Evolutionary conservation across 2,797 vertebrate genomes (phyloP).

Genomic region (Lithobates sylvaticus): DNA sequence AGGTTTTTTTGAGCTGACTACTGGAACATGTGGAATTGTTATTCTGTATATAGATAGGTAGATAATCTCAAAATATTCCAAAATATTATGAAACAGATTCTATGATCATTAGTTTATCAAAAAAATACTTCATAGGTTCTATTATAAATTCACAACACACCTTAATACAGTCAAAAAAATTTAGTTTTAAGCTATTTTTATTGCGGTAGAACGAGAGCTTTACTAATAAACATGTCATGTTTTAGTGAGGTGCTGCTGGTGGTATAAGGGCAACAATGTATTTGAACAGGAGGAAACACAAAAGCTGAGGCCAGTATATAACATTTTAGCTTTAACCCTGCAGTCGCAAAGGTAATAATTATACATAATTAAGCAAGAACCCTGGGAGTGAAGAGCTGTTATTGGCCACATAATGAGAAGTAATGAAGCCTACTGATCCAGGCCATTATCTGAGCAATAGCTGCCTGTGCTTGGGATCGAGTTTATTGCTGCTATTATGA

Average conservation of each 20-base stretch:
- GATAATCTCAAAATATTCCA: too few species aligned
- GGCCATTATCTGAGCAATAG: conserved; percentile 61
- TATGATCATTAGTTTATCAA: background rate
- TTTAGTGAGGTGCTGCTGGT: background rate
- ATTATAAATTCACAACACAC: background rate
- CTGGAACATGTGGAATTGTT: too few species aligned
- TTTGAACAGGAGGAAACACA: conserved; percentile 18
- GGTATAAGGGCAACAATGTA: conserved; percentile 4
- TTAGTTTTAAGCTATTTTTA: background rate
- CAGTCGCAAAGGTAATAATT: conserved; percentile 61
- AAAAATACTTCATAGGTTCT: background rate
- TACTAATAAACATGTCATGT: background rate
- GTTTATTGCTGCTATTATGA: conserved; percentile 62
- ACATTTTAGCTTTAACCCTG: conserved; percentile 57
- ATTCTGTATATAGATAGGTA: too few species aligned
- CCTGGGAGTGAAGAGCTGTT: conserved; percentile 58
- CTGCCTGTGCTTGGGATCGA: conserved; percentile 53
- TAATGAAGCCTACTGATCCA: conserved; percentile 62
- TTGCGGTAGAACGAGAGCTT: background rate
- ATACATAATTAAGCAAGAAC: conserved; percentile 60
- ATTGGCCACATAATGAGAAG: conserved; percentile 62
- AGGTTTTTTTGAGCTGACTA: too few species aligned
- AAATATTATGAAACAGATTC: background rate
- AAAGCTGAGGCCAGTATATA: conserved; percentile 42
- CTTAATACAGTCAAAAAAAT: too few species aligned